Conservation (phyloP, 2,113 vertebrate species). For the Tonatia bakeri region DNA sequence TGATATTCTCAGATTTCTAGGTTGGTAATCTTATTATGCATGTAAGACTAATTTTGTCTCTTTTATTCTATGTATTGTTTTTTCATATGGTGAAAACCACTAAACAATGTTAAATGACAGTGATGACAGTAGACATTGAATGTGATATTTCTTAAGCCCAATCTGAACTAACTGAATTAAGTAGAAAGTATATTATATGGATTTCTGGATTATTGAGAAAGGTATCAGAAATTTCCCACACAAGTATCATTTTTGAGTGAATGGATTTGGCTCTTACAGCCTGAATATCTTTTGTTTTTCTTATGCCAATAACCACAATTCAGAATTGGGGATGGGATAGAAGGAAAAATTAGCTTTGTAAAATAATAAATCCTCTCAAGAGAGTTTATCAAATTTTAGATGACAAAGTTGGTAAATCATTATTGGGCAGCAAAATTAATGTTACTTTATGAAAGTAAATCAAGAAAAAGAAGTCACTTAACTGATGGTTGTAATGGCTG, state of each 20-base stretch:
- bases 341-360: background rate
- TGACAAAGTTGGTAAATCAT: background rate
- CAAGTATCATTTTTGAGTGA: background rate
- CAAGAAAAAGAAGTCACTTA: background rate
- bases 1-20: background rate
- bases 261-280: background rate
- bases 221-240: background rate
- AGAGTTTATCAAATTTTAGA: background rate
- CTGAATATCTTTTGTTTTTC: background rate
- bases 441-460: background rate
- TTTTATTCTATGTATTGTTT: background rate
- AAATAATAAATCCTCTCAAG: background rate
- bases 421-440: background rate
- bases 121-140: background rate
- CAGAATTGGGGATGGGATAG: background rate
- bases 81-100: background rate
- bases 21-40: background rate
- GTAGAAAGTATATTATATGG: background rate
- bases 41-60: background rate
- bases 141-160: background rate
- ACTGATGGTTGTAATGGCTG: background rate
- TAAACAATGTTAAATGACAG: background rate
- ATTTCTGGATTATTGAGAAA: background rate
- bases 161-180: background rate
- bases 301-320: background rate